Base-by-base conservation (phyloP, 2,113 vertebrate species). In the Paramisgurnus dabryanus region DNA sequence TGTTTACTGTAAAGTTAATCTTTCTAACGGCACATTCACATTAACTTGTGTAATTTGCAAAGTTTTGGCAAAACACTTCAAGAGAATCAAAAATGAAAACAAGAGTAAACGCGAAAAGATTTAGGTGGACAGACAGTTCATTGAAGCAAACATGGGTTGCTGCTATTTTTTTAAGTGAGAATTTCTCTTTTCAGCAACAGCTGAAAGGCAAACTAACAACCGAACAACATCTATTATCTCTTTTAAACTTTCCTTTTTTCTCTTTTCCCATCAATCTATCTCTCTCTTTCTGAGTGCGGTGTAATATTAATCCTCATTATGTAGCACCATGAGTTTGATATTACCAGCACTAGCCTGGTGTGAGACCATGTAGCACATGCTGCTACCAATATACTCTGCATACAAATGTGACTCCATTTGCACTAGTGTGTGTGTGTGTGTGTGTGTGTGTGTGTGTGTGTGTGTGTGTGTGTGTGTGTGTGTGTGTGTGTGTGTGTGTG, bases 301-400 rank as follows among this genome's bases (percentile, higher is more conserved):
- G 72, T 60, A 69, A 63, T 81, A 74, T 86, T 77, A 81, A 83
- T 79, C 71, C 71, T 76, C 67, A 82, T 81, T 83, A 83, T 40
- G 79, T 67, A 50, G 63, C 79, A 71, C 79, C 53, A 76, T 58
- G 72, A 47, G 80, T 65, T 82, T 67, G 53, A 83, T 81, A 83
- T 81, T 79, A 79, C 79, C 79, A 78, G 73, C 80, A 69, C 67
- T 34, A 83, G 57, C 64, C 60, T 72, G 43, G 79, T 78, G 72
- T 72, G 76, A 81, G 82, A 53, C 55, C 15, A 71, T 49, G 2
- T 70, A 67, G 40, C 57, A 10, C 82, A 78, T 41, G 85, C 82
- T 86, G 82, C 71, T 86, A 82, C 81, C 82, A 86, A 83, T 79
- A 81, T 83, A 69, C 79, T 66, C 17, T 55, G 67, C 63, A 75